Conservation (phyloP, 2,888 invertebrate species). For the Blastobasis lacticolella region DNA sequence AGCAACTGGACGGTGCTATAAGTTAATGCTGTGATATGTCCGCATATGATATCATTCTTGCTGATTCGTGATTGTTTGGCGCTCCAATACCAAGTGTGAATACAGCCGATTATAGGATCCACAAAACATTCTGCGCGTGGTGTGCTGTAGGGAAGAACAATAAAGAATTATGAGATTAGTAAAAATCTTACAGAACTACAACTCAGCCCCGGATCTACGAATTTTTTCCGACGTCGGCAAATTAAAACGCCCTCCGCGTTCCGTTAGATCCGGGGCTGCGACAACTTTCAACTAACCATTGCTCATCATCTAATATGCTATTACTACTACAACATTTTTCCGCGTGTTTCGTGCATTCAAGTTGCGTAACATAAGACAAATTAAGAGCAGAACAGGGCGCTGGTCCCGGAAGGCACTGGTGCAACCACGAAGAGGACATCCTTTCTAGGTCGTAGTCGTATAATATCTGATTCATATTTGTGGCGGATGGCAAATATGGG, state of each 20-base stretch:
- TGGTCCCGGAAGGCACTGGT: constrained; percentile 56
- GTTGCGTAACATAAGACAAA: constrained; percentile 42
- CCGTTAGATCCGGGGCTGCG: no score
- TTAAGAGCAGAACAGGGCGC: constrained; percentile 54
- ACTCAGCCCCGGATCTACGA: no score
- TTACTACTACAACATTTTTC: constrained; percentile 34
- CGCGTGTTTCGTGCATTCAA: constrained; percentile 57
- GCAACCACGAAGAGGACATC: constrained; percentile 53
- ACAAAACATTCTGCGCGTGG: constrained; percentile 53
- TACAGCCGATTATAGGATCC: constrained; percentile 47
- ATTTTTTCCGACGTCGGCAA: no score
- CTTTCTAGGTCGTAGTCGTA: constrained; percentile 56
- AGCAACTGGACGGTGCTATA: constrained; percentile 49
- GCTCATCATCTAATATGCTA: no score
- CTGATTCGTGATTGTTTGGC: constrained; percentile 26
- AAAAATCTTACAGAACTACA: no score
- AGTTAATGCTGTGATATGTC: constrained; percentile 38
- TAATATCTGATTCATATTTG: constrained; percentile 56
- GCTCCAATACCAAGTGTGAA: constrained; percentile 53
- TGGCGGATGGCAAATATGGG: constrained; percentile 46
- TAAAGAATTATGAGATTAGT: background rate
- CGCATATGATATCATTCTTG: constrained; percentile 45
- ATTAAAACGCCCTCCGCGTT: no score
- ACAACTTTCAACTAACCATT: no score
- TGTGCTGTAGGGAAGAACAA: constrained; percentile 30